Evolutionary conservation across 1,140 invertebrate genomes (phyloP), one percentile per base, ranked within the genome.

Genomic region (Lordiphosa collinella): DNA sequence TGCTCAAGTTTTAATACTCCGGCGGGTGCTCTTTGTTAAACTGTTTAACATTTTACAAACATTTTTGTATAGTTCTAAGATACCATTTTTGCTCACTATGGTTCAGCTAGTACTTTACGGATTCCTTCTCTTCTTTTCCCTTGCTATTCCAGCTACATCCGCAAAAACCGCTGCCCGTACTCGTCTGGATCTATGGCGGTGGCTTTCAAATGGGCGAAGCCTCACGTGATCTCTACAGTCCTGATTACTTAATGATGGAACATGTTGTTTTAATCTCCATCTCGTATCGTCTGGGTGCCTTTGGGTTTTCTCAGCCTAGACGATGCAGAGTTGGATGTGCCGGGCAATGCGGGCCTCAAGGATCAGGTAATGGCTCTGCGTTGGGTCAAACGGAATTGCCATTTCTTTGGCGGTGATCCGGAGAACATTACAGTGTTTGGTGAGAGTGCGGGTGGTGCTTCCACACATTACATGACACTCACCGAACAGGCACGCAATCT

Each of bases 361-460:
- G 93, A 93, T 84, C 92, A 93, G 86, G 80, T 92, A 93, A 94
- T 36, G 91, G 94, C 92, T 1, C 44, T 92, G 11, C 89, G 89
- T 37, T 93, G 91, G 92, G 90, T 94, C 0, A 90, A 92, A 66
- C 88, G 89, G 2, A 93, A 94, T 71, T 93, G 93, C 13, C 80
- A 91, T 13, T 85, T 89, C 58, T 91, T 91, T 68, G 90, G 91
- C n/a, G 90, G 91, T 6, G 88, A 91, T 84, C 89, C 90, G 1
- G 71, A 90, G 3, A 89, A 88, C n/a, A 87, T 91, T 4, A 90
- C 90, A 0, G 53, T 91, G 0, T 88, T 90, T 47, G 90, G 91
- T 3, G 89, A 90, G 52, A 90, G 89, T 37, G 90, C 91, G 0
- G 90, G 91, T 0, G 90, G 71, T 9, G 89, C 86, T 2, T 90